Base-by-base conservation (phyloP, 2,888 invertebrate genomes). In the Cheilosia grossa region DNA sequence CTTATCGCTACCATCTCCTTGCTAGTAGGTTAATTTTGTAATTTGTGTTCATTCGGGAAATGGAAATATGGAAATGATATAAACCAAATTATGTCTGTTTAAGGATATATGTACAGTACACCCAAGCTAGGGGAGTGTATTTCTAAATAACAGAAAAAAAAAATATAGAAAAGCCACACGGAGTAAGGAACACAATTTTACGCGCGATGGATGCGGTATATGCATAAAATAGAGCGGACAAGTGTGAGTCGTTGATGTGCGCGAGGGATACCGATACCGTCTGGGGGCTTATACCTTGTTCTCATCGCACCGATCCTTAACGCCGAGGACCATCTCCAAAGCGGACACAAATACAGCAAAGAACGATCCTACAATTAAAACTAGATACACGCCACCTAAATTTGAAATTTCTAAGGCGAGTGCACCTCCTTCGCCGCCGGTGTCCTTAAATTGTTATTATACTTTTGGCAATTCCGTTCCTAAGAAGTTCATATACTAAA, bases 341-440 rank as follows among this genome's bases (percentile, higher is more conserved):
- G 91, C 61, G 30, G 90, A 89, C 6, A 91, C 90, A 47, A 92
- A 88, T n/a, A 91, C 87, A 61, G 91, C 91, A 13, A 91, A 90
- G 75, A 89, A 86, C 77, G 91, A 89, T 24, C 94, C 94, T 69
- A 91, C 92, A 13, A 93, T 92, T 47, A 95, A 91, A 42, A 95
- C 94, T 58, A 94, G 93, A 88, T 94, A 95, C n/a, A 95, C 94
- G 79, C 95, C 94, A 67, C 94, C 94, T 63, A 95, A 93, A 91
- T 96, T 95, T 88, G 93, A 93, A 88, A 96, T 92, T 78, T 94
- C 94, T 82, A 95, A 91, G 73, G 93, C 93, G 66, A 91, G 88
- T 15, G 93, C 93, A 54, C 91, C 91, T 54, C 88, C 88, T 66
- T 91, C 92, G 77, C 88, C 88, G 83, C 87, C 86, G 64, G 89